Percentiles rank a stretch among this genome's conserved stretches.
Evolutionary conservation across 2,113 vertebrate genomes (phyloP).

Genomic region (Melierax canorus): DNA sequence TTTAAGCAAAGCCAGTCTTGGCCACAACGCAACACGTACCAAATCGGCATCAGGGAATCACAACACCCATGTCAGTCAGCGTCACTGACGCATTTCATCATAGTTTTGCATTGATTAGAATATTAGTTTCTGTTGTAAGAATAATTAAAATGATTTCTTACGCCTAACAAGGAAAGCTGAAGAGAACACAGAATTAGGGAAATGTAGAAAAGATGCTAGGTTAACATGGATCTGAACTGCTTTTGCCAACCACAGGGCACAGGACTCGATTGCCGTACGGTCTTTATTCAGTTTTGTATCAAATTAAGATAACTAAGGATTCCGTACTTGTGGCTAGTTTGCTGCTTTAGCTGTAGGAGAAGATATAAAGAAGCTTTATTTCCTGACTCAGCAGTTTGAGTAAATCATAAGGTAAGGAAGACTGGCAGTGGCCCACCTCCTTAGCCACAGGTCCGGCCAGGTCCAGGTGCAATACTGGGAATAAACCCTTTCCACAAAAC

Average conservation of each 20-base stretch:
- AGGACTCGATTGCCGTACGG: background rate
- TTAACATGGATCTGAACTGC: background rate
- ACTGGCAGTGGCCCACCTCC: background rate
- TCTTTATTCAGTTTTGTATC: background rate
- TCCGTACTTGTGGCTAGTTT: background rate
- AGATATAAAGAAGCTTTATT: background rate
- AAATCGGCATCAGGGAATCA: background rate
- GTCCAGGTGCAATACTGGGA: background rate
- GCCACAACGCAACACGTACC: background rate
- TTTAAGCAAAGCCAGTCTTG: background rate
- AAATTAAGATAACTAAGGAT: background rate
- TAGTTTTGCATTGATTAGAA: background rate
- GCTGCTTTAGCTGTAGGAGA: background rate
- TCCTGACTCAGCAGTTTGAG: background rate
- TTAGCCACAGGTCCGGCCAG: background rate
- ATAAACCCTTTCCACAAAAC: background rate
- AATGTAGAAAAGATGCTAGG: background rate
- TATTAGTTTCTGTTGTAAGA: background rate
- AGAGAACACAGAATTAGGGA: background rate
- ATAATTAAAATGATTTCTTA: background rate
- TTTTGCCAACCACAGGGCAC: background rate
- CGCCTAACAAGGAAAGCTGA: background rate
- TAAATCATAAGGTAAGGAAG: background rate
- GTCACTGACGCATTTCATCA: background rate
- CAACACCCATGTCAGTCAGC: background rate